Evolutionary conservation across 2,888 invertebrate genomes (phyloP), one percentile per base, ranked within the genome.

Genomic region (Schizotus pectinicornis): DNA sequence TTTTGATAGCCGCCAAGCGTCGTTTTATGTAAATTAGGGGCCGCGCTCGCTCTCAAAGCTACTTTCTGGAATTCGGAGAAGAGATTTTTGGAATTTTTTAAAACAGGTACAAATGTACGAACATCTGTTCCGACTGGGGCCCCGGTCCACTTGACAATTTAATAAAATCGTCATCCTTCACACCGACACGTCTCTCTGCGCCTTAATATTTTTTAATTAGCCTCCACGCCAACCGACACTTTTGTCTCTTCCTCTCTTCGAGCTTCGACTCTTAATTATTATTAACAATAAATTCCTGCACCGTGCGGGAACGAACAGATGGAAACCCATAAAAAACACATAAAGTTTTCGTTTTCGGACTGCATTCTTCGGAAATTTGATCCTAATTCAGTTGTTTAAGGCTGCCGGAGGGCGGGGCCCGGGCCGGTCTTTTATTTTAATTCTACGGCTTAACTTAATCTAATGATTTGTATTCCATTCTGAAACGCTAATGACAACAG

Each of bases 41-140:
- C 48, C 47, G 48, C 42, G 53, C 48, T 52, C 38, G 36, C 50
- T 52, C 62, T 70, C 69, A 61, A 70, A 70, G 59, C 63, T 70
- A 68, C 61, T 61, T 69, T 71, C 68, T 67, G 66, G 71, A 63
- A 71, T 76, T 75, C 77, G 68, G 60, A 68, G 75, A 77, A 76
- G 68, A 70, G 63, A 75, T 74, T 72, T 73, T 74, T 73, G 59
- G 73, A 71, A 75, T 75, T 72, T 72, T 72, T 73, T 61, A 56
- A 70, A 74, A 74, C 75, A 75, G 75, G 75, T 76, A 75, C 73
- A 71, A 73, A 74, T 66, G 69, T 63, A 61, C 58, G 65, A 68
- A 74, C 73, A 73, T 72, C 72, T 73, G 73, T 74, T 72, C 11
- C 11, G 41, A 46, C 22, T n/a, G 30, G 30, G 32, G 11, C 39